phyloP scores from a whole-genome alignment of 2,113 vertebrate genomes.

The Hipposideros armiger region DNA sequence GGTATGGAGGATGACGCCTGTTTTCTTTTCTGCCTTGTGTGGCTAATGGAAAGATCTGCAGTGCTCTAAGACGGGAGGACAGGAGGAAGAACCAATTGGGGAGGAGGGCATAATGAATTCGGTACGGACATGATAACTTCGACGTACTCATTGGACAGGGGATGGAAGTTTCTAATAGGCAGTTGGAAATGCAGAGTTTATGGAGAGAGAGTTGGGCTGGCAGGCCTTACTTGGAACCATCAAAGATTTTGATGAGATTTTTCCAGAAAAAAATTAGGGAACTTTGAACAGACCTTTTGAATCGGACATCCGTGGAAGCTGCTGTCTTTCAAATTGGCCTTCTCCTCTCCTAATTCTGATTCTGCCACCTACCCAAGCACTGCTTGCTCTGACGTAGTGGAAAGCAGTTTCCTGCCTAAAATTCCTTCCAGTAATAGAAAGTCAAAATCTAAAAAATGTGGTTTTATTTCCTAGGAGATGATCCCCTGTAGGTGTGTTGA shows the following conservation, averaged over 20 bases:
- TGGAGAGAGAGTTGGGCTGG: neutral
- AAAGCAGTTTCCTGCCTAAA: slow-evolving; percentile 5
- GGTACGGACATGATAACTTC: neutral
- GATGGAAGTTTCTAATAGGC: neutral
- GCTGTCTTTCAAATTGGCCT: neutral
- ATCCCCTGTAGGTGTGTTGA: neutral
- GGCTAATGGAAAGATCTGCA: neutral
- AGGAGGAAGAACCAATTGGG: neutral
- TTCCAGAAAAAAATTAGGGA: neutral
- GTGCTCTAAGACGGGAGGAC: neutral
- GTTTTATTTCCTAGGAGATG: neutral
- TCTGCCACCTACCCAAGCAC: neutral
- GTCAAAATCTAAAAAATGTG: neutral
- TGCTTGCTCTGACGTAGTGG: neutral
- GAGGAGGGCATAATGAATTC: neutral
- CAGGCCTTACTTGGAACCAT: neutral
- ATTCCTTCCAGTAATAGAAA: slow-evolving; percentile 16
- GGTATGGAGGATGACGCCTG: neutral
- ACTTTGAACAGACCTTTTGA: neutral
- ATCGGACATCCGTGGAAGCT: neutral
- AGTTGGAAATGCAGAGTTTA: neutral
- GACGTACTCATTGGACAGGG: neutral
- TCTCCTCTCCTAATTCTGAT: neutral
- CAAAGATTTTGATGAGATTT: neutral
- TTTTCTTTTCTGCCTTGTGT: neutral